These are phyloP conservation scores for Empis stercorea DNA, from an alignment of 2,888 invertebrate species.

Conservation along the genomic window DNA sequence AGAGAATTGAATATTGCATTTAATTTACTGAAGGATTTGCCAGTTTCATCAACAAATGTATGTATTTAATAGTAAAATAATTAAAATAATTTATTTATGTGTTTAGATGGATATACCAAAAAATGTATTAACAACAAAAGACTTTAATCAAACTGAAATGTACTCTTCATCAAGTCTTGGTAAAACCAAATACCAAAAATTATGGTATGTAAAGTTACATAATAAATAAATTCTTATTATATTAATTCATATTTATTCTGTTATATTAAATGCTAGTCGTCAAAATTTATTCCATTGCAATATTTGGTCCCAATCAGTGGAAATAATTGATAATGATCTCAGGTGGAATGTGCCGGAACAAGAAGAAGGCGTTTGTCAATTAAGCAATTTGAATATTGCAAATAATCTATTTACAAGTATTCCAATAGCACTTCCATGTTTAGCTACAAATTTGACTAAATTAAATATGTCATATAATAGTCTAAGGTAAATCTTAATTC, in stretches of 20 bases:
- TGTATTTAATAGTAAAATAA: neutral
- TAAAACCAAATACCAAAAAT: neutral
- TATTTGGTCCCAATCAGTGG: conserved; percentile 57
- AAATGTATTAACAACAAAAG: too few relatives aligned
- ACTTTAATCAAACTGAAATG: too few relatives aligned
- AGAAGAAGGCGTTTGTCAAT: conserved; percentile 45
- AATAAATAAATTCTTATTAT: neutral
- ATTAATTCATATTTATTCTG: too few relatives aligned
- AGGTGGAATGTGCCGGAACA: conserved; percentile 40
- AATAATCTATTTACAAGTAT: conserved; percentile 83
- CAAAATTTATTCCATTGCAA: conserved; percentile 59
- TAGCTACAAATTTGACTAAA: conserved; percentile 72
- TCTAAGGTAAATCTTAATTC: conserved; percentile 37
- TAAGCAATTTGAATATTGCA: conserved; percentile 70
- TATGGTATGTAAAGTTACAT: neutral
- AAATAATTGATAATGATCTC: conserved; percentile 51
- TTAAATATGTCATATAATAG: conserved; percentile 88
- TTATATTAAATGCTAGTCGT: conserved; percentile 11
- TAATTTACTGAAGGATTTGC: conserved; percentile 71
- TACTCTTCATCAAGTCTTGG: too few relatives aligned
- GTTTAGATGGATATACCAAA: too few relatives aligned
- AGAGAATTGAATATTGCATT: conserved; percentile 81
- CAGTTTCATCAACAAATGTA: conserved; percentile 37
- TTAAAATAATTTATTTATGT: neutral
- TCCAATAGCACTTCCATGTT: conserved; percentile 79